phyloP scores from a whole-genome alignment of 1,140 invertebrate species.

The Drosophila ambigua region DNA sequence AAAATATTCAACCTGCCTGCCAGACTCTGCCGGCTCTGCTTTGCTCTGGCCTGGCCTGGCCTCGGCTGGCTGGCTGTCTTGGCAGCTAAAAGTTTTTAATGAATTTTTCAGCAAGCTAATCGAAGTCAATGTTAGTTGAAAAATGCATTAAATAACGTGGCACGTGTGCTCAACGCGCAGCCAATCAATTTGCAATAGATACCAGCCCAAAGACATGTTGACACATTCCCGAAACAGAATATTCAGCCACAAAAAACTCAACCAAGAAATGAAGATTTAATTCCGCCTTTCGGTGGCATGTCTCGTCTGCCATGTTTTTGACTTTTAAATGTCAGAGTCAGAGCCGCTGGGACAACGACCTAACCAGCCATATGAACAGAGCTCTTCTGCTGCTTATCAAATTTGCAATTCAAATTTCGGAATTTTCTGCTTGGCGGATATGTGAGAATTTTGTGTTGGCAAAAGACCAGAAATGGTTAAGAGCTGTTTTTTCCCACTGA shows the following conservation, averaged over 20 bases:
- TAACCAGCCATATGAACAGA: slow-evolving; percentile 25
- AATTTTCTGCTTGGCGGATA: slow-evolving; percentile 27
- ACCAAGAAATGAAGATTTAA: too few relatives aligned
- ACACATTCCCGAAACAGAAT: slow-evolving; percentile 9
- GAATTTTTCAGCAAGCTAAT: slow-evolving; percentile 80
- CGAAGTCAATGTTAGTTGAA: slow-evolving; percentile 76
- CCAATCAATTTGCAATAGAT: slow-evolving; percentile 3
- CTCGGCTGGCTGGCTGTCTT: slow-evolving; percentile 41
- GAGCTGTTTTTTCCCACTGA: slow-evolving; percentile 7
- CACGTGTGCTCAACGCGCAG: slow-evolving; percentile 31
- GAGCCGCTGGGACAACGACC: too few relatives aligned
- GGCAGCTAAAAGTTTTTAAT: slow-evolving; percentile 80
- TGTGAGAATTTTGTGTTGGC: slow-evolving; percentile 12
- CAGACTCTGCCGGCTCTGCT: slow-evolving; percentile 6
- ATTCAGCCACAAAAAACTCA: too few relatives aligned
- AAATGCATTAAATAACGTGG: slow-evolving; percentile 70
- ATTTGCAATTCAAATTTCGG: slow-evolving; percentile 43
- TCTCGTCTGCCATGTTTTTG: slow-evolving; percentile 17
- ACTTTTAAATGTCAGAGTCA: slow-evolving; percentile 31
- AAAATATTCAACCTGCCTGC: slow-evolving; percentile 73
- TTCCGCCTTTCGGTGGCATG: too few relatives aligned
- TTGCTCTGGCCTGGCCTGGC: slow-evolving; percentile 1
- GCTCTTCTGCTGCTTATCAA: slow-evolving; percentile 33
- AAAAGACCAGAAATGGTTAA: neutral
- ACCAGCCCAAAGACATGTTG: slow-evolving; percentile 13